Conservation (phyloP, 2,888 invertebrate species). For the Noctua pronuba region DNA sequence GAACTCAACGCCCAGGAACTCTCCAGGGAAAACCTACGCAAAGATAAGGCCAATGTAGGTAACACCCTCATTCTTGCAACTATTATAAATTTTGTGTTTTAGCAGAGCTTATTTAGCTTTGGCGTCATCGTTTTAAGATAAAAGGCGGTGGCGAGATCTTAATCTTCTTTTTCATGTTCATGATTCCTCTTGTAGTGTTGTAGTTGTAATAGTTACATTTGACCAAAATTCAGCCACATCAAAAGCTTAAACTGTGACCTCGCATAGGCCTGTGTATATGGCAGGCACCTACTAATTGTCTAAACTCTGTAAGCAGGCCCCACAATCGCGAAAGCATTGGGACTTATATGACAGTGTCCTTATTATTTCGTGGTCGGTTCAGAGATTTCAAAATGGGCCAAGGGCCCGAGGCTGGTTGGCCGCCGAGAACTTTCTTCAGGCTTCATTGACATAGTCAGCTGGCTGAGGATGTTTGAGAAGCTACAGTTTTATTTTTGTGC, state of each 20-base stretch:
- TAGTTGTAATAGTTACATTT: background rate
- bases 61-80: background rate
- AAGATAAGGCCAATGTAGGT: conserved; percentile 94
- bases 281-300: background rate
- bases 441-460: background rate
- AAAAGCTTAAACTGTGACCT: background rate
- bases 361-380: background rate
- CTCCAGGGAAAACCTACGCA: conserved; percentile 93
- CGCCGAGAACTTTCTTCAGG: background rate
- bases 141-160: background rate
- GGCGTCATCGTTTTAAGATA: background rate
- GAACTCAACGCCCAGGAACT: conserved; percentile 94
- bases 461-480: background rate
- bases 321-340: background rate
- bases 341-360: background rate
- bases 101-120: background rate
- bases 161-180: background rate
- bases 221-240: background rate
- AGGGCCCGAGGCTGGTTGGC: too few relatives aligned
- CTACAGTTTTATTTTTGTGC: background rate
- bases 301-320: background rate
- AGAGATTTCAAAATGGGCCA: background rate
- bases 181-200: conserved; percentile 2
- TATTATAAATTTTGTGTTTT: background rate
- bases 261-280: conserved; percentile 16